A percentile compares a stretch with the other conserved stretches of the same genome.
Evolutionary conservation across 1,140 invertebrate genomes (phyloP).

Genomic region (Aphelinus certus): DNA sequence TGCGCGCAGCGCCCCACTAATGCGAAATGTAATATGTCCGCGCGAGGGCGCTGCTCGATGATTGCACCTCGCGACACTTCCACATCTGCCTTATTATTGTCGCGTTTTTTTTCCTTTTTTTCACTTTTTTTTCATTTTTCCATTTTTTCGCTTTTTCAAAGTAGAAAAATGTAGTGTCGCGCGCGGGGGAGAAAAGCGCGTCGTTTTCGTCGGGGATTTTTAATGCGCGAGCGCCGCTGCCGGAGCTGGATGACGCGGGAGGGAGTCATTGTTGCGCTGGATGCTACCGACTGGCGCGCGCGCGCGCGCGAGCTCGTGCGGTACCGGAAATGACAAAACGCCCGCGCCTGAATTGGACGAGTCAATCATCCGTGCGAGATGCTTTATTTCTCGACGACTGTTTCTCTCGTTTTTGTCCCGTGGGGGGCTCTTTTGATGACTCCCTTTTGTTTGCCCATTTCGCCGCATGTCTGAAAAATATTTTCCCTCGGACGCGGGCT

Average conservation of each 20-base stretch:
- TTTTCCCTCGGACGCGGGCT: too few species aligned
- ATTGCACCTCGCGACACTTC: background rate
- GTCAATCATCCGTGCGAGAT: slow-evolving; percentile 5
- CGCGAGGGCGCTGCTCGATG: background rate
- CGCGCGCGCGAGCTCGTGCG: background rate
- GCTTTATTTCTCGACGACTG: background rate
- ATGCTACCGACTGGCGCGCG: too few species aligned
- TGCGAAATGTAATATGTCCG: background rate
- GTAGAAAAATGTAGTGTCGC: background rate
- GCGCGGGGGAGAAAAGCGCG: background rate
- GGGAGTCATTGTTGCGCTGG: slow-evolving; percentile 6
- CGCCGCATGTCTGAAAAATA: background rate
- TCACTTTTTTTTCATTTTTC: too few species aligned
- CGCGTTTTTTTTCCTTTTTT: background rate
- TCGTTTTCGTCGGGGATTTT: background rate
- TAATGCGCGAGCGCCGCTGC: background rate
- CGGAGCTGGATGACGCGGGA: too few species aligned
- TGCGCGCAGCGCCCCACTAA: slow-evolving; percentile 11
- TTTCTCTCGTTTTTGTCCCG: too few species aligned
- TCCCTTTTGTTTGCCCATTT: background rate
- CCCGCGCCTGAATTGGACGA: background rate
- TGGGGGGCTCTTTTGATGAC: background rate
- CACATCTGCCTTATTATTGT: background rate
- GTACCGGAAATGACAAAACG: slow-evolving; percentile 15
- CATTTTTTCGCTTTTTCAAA: background rate